A percentile compares a stretch with the other conserved stretches of the same genome.
These are phyloP conservation scores for Coccyzus lansbergi DNA, from an alignment of 2,797 vertebrate genomes.

Conservation along the genomic window DNA sequence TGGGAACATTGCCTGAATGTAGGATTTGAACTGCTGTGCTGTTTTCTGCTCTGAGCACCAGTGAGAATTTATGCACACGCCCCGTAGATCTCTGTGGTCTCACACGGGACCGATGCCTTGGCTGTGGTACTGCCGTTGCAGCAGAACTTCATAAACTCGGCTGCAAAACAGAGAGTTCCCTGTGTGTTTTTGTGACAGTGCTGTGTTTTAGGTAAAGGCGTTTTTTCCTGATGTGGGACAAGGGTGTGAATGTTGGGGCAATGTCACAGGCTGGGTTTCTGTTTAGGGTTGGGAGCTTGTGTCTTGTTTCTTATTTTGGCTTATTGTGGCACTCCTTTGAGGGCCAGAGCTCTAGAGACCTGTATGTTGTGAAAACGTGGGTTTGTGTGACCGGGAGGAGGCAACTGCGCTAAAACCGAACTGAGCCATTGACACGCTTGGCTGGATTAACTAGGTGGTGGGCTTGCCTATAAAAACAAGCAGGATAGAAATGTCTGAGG, in stretches of 20 bases:
- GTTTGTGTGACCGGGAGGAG: background rate
- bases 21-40: background rate
- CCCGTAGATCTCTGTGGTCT: background rate
- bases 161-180: background rate
- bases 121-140: accelerated
- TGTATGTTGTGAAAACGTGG: accelerated
- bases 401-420: accelerated
- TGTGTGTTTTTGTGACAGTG: accelerated
- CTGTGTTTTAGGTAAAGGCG: background rate
- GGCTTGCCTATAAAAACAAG: background rate
- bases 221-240: background rate
- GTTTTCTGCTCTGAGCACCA: background rate
- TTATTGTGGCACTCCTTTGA: background rate
- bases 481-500: background rate
- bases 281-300: accelerated
- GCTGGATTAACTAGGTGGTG: background rate
- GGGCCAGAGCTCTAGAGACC: background rate
- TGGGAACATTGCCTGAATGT: background rate
- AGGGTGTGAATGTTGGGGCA: background rate
- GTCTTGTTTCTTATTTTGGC: background rate
- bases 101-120: accelerated
- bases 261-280: background rate
- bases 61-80: background rate
- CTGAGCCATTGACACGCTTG: background rate
- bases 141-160: background rate